A percentile compares a stretch with the other conserved stretches of the same genome.
Evolutionary conservation across 1,140 invertebrate genomes (phyloP).

Genomic region (Bombus vancouverensis): DNA sequence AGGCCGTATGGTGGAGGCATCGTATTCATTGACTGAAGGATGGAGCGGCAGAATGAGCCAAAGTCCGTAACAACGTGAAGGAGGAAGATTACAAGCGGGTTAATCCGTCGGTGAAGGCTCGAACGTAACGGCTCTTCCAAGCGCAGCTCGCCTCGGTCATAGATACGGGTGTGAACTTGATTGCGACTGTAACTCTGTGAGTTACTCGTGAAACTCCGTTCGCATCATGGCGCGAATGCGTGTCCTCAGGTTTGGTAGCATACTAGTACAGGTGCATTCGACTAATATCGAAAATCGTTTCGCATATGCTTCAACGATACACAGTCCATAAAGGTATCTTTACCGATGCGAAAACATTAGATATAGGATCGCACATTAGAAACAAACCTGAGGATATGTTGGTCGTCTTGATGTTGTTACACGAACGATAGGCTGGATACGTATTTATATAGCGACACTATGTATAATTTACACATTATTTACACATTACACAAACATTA

Average conservation of each 20-base stretch:
- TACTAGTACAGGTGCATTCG: background rate
- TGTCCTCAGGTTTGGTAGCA: background rate
- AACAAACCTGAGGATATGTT: constrained; percentile 10
- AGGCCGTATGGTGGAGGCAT: constrained; percentile 49
- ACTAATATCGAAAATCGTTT: constrained; percentile 14
- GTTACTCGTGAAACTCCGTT: constrained; percentile 52
- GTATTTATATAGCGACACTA: constrained; percentile 37
- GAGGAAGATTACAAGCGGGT: constrained; percentile 66
- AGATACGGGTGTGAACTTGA: constrained; percentile 55
- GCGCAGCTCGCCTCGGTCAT: constrained; percentile 31
- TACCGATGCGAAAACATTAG: background rate
- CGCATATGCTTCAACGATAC: background rate
- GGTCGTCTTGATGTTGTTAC: background rate
- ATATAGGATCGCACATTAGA: background rate
- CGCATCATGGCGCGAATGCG: background rate
- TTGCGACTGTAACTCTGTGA: constrained; percentile 29
- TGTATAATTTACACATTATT: too few species aligned
- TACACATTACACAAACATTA: too few species aligned
- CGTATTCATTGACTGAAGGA: constrained; percentile 72
- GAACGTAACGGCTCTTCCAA: constrained; percentile 41
- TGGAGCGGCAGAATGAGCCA: constrained; percentile 26
- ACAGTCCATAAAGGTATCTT: background rate
- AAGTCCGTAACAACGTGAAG: constrained; percentile 47
- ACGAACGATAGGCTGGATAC: background rate
- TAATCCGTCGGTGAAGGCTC: constrained; percentile 65